Percentiles rank a stretch among this genome's conserved stretches.
These are phyloP conservation scores for Caranx ignobilis DNA, from an alignment of 2,113 vertebrate genomes.

Conservation along the genomic window DNA sequence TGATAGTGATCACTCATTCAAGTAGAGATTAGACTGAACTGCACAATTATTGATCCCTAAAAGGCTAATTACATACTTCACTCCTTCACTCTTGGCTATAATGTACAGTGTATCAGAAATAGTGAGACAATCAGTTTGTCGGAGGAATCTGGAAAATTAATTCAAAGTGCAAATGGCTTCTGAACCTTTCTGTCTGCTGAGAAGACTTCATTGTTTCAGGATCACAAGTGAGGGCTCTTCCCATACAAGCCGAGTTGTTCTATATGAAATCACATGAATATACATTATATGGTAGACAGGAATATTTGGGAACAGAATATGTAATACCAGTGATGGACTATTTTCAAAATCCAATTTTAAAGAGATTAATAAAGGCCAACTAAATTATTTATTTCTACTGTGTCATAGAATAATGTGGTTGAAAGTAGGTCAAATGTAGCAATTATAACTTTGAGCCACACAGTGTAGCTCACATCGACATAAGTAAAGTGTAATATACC, in stretches of 20 bases:
- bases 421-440: neutral
- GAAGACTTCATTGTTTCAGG: neutral
- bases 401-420: neutral
- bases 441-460: neutral
- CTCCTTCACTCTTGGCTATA: neutral
- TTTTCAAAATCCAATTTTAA: conserved; percentile 1
- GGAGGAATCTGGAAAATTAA: neutral
- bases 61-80: neutral
- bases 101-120: neutral
- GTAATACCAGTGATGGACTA: neutral
- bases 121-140: neutral
- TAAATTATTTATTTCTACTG: neutral
- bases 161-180: neutral
- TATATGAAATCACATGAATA: neutral
- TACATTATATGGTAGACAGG: neutral
- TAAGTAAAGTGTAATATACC: too few species aligned
- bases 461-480: too few species aligned
- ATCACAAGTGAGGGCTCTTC: neutral
- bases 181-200: neutral
- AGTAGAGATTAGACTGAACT: neutral
- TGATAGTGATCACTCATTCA: neutral
- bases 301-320: neutral
- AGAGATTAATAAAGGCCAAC: neutral
- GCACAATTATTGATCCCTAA: neutral
- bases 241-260: neutral